Percentiles rank a stretch among this genome's conserved stretches.
Evolutionary conservation across 2,888 invertebrate genomes (phyloP).

Genomic region (Autographa gamma): DNA sequence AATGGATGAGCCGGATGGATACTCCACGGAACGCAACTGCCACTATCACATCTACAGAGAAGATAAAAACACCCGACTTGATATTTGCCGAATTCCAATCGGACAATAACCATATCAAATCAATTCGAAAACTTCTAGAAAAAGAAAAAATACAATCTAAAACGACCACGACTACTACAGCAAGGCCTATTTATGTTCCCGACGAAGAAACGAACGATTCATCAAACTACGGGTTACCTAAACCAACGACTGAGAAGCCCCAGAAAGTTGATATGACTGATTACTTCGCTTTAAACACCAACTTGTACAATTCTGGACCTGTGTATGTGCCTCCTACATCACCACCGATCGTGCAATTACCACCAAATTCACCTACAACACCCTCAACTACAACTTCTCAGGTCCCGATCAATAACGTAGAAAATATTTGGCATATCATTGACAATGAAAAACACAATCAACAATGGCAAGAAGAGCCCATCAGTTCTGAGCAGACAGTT

Average conservation of each 20-base stretch:
- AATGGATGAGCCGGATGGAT: slow-evolving; percentile 84
- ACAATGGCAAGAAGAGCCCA: slow-evolving; percentile 77
- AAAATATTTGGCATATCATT: slow-evolving; percentile 86
- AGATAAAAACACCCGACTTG: slow-evolving; percentile 78
- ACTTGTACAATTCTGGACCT: slow-evolving; percentile 72
- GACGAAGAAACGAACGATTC: slow-evolving; percentile 67
- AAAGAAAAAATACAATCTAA: slow-evolving; percentile 72
- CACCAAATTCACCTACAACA: slow-evolving; percentile 67
- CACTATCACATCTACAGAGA: slow-evolving; percentile 66
- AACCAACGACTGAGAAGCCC: slow-evolving; percentile 47
- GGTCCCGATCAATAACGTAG: slow-evolving; percentile 68
- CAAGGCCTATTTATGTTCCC: slow-evolving; percentile 78
- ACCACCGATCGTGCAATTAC: slow-evolving; percentile 58
- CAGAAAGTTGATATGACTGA: slow-evolving; percentile 69
- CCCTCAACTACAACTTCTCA: slow-evolving; percentile 65
- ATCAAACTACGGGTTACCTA: slow-evolving; percentile 65
- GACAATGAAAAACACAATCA: slow-evolving; percentile 79
- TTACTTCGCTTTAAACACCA: slow-evolving; percentile 76
- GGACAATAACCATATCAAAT: slow-evolving; percentile 74
- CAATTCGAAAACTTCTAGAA: slow-evolving; percentile 80
- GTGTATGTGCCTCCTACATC: slow-evolving; percentile 69
- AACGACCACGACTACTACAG: slow-evolving; percentile 60
- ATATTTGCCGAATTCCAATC: slow-evolving; percentile 86
- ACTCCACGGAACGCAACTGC: slow-evolving; percentile 64
- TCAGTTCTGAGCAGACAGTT: slow-evolving; percentile 58